phyloP scores from a whole-genome alignment of 1,140 invertebrate genomes.

The Diploscapter pachys region DNA sequence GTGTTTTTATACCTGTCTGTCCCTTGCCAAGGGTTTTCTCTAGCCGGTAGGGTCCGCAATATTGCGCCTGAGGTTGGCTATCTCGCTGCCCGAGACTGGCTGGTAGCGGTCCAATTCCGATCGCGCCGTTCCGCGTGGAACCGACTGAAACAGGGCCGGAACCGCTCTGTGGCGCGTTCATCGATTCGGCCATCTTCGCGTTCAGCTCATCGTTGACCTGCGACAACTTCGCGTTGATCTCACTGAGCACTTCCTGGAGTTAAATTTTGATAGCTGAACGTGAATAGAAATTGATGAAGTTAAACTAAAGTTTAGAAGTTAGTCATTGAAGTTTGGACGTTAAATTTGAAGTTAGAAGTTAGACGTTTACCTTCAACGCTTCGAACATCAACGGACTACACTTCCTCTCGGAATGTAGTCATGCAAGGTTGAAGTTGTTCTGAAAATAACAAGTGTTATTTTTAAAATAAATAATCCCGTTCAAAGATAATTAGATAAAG shows the following conservation, averaged over 20 bases:
- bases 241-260: slow-evolving; percentile 41
- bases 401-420: slow-evolving; percentile 8
- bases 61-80: slow-evolving; percentile 46
- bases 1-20: slow-evolving; percentile 79
- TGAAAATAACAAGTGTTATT: not conserved
- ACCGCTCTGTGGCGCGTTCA: slow-evolving; percentile 15
- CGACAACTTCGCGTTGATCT: slow-evolving; percentile 44
- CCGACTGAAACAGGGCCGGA: not conserved
- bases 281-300: not conserved
- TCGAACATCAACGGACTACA: slow-evolving; percentile 17
- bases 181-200: slow-evolving; percentile 28
- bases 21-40: slow-evolving; percentile 99
- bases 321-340: not conserved
- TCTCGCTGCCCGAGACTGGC: too few relatives aligned
- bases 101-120: not conserved
- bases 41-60: slow-evolving; percentile 83
- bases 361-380: slow-evolving; percentile 5
- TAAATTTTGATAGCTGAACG: not conserved
- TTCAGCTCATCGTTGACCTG: slow-evolving; percentile 43
- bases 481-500: not conserved
- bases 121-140: slow-evolving; percentile 9
- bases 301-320: not conserved
- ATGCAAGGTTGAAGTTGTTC: not conserved
- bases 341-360: not conserved
- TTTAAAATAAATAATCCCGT: not conserved